Evolutionary conservation across 2,888 invertebrate genomes (phyloP), one percentile per base, ranked within the genome.

Genomic region (Pherbina coryleti): DNA sequence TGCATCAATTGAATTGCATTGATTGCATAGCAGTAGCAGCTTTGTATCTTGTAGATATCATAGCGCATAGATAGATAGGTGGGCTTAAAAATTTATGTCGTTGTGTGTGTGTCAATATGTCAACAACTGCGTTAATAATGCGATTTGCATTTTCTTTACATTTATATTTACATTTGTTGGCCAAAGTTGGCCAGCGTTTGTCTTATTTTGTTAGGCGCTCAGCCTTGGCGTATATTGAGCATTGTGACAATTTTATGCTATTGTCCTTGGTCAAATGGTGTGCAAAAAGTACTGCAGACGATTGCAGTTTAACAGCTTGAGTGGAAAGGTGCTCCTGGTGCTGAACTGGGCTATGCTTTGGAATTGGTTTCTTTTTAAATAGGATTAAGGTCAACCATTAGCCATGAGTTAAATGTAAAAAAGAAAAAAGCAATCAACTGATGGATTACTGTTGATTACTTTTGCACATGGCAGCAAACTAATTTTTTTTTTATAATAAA

Each of bases 61-160:
- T 44, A 44, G 4, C 57, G 19, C 19, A 44, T 37, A 37, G 66
- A 66, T 66, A 37, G 57, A 55, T 22, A 22, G 55, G 3, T 22
- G 19, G n/a, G 11, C 55, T 22, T 19, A 19, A 37, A 5, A 60
- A 2, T 28, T 25, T 25, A 11, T 57, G 62, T 67, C 11, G 19
- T 2, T 22, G 53, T 53, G 60, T 72, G 22, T 55, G 72, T 53
- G 5, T 72, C 17, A 9, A 34, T 81, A 83, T 82, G 83, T 78
- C 84, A 83, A 82, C 82, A 82, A 73, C 84, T 81, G 86, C 85
- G 85, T 87, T 86, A 85, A 85, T 88, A 87, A 88, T 87, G 84
- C 86, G 88, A 87, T 88, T 87, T 87, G 86, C 87, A 88, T 87
- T 86, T 85, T 81, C 81, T 44, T 44, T 37, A 37, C 37, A 87